phyloP scores from a whole-genome alignment of 2,797 vertebrate genomes.

The Setipinna tenuifilis region DNA sequence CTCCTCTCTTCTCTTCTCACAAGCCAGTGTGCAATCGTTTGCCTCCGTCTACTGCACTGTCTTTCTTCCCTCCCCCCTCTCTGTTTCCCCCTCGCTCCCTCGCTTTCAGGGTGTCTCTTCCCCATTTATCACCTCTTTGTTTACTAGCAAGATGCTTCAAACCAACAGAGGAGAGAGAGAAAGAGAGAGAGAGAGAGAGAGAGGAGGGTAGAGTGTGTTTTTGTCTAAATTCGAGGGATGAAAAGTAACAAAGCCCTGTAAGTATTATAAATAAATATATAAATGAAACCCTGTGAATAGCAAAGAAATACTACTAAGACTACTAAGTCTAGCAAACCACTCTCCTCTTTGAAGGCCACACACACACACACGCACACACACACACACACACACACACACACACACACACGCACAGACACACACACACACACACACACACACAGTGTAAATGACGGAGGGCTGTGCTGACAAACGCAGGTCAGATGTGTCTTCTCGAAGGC shows the following conservation, averaged over 20 bases:
- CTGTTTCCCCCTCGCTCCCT: background rate
- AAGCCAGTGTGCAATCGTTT: background rate
- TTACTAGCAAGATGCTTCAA: slow-evolving; percentile 44
- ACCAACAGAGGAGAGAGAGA: slow-evolving; percentile 9
- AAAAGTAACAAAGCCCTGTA: slow-evolving; percentile 52
- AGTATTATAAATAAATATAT: slow-evolving; percentile 41
- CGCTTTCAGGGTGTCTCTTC: background rate
- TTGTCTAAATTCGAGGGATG: slow-evolving; percentile 54
- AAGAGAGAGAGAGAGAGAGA: slow-evolving; percentile 17
- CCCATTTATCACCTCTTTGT: slow-evolving; percentile 23
- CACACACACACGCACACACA: background rate
- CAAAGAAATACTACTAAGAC: slow-evolving; percentile 52
- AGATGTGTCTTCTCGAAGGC: background rate
- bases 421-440: background rate
- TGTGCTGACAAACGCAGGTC: background rate
- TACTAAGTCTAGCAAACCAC: slow-evolving; percentile 46
- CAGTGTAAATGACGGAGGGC: background rate
- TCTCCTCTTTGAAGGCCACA: slow-evolving; percentile 42
- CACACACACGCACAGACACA: background rate
- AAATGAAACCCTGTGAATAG: slow-evolving; percentile 44
- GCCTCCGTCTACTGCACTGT: background rate
- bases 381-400: background rate
- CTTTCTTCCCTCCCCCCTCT: slow-evolving; percentile 4
- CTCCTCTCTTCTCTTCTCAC: slow-evolving; percentile 12
- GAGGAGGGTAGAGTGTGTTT: slow-evolving; percentile 27